Base-by-base conservation (phyloP, 2,113 vertebrate species). In the Pelodiscus sinensis region DNA sequence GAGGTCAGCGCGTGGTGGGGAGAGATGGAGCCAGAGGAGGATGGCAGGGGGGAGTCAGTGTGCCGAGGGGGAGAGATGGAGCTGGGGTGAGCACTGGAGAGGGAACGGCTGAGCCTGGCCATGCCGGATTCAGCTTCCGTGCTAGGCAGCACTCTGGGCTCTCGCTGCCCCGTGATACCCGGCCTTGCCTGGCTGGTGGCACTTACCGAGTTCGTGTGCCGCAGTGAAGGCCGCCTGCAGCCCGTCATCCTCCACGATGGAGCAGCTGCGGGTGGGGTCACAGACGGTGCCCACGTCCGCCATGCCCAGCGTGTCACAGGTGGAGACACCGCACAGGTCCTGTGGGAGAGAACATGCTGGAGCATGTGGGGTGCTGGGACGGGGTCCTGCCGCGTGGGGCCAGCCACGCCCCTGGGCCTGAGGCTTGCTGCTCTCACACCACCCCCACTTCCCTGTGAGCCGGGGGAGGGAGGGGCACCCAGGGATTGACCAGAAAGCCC, bases 231-330 rank as follows among this genome's bases (percentile, higher is more conserved):
- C 98, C 0, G 98, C 95, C 77, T 98, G 98, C 12, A 98, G 97
- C 31, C 98, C 98, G 0, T 98, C 98, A 1, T 98, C 98, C 87
- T 98, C 98, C 44, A 98, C 98, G 0, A 98, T 71, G 5, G 98
- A 98, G 0, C 98, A 98, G 87, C 98, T 98, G 35, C 98, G 94
- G 3, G 92, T 90, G 0, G 98, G 97, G 79, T 98, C 97, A 1
- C 98, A 98, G 58, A 98, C 71, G 0, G 98, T 98, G 77, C 98
- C 98, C 83, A 98, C 98, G 0, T 98, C 98, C 0, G 98, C 98
- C 98, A 98, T 98, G 60, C 98, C 98, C 60, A 98, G 94, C 0
- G 98, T 98, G 92, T 97, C 97, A 0, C 98, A 98, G 4, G 97
- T 98, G 55, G 97, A 90, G 3, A 97, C 94, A 2, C 98, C 98